phyloP scores from a whole-genome alignment of 2,888 invertebrate genomes.

The Linnaemya vulpina region DNA sequence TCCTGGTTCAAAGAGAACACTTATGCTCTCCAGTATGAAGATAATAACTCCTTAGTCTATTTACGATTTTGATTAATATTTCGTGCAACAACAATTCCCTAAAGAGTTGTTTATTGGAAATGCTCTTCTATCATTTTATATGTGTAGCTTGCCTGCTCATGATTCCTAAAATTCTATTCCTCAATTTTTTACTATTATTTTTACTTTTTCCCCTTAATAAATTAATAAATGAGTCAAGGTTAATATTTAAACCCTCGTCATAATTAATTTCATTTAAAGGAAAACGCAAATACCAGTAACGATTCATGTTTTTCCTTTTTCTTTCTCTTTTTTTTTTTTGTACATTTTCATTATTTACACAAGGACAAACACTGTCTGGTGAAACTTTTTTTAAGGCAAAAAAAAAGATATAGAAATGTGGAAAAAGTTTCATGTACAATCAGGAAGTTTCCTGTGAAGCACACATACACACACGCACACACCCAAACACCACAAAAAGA shows the following conservation, averaged over 20 bases:
- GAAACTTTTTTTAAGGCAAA: background rate
- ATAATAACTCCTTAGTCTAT: too few species aligned
- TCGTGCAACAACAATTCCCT: too few species aligned
- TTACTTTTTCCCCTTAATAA: background rate
- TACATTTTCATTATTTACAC: constrained; percentile 15
- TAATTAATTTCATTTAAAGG: constrained; percentile 50
- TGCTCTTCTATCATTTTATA: too few species aligned
- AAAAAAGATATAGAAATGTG: background rate
- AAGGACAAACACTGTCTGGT: constrained; percentile 22
- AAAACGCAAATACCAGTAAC: constrained; percentile 29
- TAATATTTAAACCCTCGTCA: constrained; percentile 31
- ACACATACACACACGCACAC: too few species aligned
- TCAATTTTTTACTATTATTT: background rate
- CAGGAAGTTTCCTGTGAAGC: constrained; percentile 6
- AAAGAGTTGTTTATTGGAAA: too few species aligned
- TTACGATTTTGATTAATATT: too few species aligned
- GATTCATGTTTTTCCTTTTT: constrained; percentile 6
- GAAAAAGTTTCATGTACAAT: background rate
- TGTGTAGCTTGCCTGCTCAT: too few species aligned
- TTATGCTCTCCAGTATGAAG: too few species aligned
- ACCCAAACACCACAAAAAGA: constrained; percentile 4
- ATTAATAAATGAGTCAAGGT: constrained; percentile 44
- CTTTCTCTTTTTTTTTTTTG: background rate
- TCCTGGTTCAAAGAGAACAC: too few species aligned
- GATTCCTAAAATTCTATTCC: too few species aligned